Base-by-base conservation (phyloP, 2,888 invertebrate genomes). In the Sarcophaga rosellei region DNA sequence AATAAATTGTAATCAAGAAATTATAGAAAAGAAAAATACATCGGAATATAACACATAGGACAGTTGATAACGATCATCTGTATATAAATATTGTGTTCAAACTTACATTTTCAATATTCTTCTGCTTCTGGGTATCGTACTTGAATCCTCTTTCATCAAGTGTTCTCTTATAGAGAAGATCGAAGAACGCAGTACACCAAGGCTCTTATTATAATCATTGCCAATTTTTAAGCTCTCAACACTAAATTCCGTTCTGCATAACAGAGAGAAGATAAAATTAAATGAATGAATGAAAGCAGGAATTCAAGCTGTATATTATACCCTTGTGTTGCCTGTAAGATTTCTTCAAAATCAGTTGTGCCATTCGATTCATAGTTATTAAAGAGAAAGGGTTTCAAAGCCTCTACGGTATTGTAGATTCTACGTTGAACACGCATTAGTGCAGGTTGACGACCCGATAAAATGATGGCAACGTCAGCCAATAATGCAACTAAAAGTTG, bases 321-420 rank as follows among this genome's bases (percentile, higher is more conserved):
- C 92, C 89, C 89, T 2, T 69, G 57, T 10, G 80, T 85, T 1
- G 21, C 21, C 0, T 70, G 6, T 0, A 84, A 2, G 10, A 91
- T 11, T 5, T 84, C 66, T 0, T 89, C 4, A 0, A 80, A 25
- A 10, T 90, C 59, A 0, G 90, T 90, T 3, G 86, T 8, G 2
- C 92, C 92, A 2, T 89, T 72, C 81, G 90, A 89, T 0, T 88
- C 79, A 65, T 89, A 91, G 25, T 89, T 88, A 78, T 90, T 91
- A 72, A 90, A 89, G 78, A 90, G 72, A 4, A 92, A 92, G 2
- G 91, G 91, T 21, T 89, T 79, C 89, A 92, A 88, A 0, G 90
- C 90, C 61, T 89, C 89, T 15, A 90, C 76, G 0, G 90, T 89
- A 2, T 68, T 79, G 59, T 85, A 90, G 12, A 86, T 23, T 76